phyloP scores from a whole-genome alignment of 2,797 vertebrate genomes.

The Oreochromis grahami region DNA sequence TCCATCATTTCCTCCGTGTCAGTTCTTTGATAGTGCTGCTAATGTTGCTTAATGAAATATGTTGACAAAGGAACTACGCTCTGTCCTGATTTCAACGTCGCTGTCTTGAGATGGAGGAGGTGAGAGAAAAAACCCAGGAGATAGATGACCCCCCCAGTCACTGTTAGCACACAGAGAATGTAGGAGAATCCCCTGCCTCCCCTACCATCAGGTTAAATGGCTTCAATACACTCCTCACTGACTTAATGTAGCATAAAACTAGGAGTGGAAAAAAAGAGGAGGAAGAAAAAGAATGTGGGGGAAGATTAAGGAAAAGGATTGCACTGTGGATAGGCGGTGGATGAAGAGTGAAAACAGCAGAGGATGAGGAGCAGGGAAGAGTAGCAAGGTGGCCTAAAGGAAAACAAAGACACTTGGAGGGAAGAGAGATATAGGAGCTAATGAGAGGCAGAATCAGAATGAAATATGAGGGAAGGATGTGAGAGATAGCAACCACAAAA shows the following conservation, averaged over 20 bases:
- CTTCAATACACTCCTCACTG: constrained; percentile 32
- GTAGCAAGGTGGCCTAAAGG: not conserved
- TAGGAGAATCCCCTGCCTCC: not conserved
- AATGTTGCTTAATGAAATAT: constrained; percentile 64
- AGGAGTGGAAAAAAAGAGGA: not conserved
- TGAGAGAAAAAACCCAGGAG: constrained; percentile 8
- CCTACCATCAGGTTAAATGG: constrained; percentile 7
- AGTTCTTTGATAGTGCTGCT: constrained; percentile 38
- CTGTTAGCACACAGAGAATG: constrained; percentile 40
- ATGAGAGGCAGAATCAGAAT: constrained; percentile 46
- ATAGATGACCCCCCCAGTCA: constrained; percentile 55
- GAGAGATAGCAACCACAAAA: not conserved
- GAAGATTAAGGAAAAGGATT: not conserved
- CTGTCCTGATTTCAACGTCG: constrained; percentile 22
- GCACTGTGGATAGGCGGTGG: not conserved
- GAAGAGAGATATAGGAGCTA: constrained; percentile 23
- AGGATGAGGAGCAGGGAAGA: not conserved
- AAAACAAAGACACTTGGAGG: constrained; percentile 5
- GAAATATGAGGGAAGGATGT: constrained; percentile 24
- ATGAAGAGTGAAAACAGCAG: constrained; percentile 4
- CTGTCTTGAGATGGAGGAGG: not conserved
- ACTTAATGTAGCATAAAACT: constrained; percentile 53
- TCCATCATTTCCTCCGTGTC: constrained; percentile 44
- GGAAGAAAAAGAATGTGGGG: not conserved
- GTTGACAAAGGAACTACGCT: constrained; percentile 54